Evolutionary conservation across 2,113 vertebrate genomes (phyloP).

Genomic region (Entomyzon cyanotis): DNA sequence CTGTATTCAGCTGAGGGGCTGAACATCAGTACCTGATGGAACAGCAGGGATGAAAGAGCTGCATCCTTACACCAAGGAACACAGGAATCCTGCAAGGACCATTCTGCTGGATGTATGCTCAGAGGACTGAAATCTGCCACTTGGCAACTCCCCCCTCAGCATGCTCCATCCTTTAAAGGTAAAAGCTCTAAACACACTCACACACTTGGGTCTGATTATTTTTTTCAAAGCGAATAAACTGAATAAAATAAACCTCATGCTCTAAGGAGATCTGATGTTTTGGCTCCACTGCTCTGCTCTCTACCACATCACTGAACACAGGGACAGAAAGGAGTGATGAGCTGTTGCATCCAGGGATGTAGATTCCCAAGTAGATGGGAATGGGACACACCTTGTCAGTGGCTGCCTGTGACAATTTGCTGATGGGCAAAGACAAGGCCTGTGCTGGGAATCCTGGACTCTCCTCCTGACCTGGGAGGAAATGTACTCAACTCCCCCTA

Average conservation of each 20-base stretch:
- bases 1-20: neutral
- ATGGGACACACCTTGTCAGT: neutral
- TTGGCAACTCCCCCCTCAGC: neutral
- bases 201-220: neutral
- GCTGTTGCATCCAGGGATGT: neutral
- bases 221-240: neutral
- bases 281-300: neutral
- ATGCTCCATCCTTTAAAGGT: neutral
- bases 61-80: neutral
- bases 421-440: neutral
- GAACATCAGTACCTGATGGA: neutral
- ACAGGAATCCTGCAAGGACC: neutral
- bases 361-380: neutral
- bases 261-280: neutral
- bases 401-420: neutral
- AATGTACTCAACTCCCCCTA: neutral
- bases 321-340: neutral
- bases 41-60: neutral
- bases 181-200: neutral
- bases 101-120: neutral
- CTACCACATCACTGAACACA: accelerated
- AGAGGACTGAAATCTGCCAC: neutral
- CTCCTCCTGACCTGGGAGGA: neutral
- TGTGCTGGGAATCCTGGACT: neutral
- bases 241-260: neutral